phyloP scores from a whole-genome alignment of 2,113 vertebrate species.

The Corythaeola cristata region DNA sequence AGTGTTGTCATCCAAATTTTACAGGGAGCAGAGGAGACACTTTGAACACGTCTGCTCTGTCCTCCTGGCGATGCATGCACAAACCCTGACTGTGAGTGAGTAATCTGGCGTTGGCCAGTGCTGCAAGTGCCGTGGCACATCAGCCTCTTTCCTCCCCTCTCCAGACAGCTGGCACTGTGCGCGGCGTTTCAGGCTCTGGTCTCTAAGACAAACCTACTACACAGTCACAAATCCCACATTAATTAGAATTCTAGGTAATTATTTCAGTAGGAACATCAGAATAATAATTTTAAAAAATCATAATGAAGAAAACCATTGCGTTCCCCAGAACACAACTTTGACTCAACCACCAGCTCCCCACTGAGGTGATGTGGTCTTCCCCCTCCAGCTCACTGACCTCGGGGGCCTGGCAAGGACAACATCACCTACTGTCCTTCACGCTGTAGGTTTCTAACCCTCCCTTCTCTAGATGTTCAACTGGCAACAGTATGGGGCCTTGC shows the following conservation, averaged over 20 bases:
- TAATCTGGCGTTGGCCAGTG: not conserved
- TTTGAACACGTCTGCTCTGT: not conserved
- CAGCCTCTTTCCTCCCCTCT: not conserved
- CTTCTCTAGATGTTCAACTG: not conserved
- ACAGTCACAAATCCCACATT: not conserved
- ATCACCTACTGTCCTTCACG: not conserved
- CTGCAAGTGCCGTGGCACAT: not conserved
- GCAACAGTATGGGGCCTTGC: not conserved
- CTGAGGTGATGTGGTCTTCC: not conserved
- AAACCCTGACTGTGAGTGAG: not conserved
- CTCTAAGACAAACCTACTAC: not conserved
- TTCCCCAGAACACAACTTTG: not conserved
- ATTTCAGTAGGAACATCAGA: not conserved
- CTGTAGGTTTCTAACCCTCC: not conserved
- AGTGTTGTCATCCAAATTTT: not conserved
- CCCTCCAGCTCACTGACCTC: not conserved
- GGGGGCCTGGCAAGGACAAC: not conserved
- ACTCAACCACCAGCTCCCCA: not conserved
- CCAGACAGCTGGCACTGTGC: accelerated
- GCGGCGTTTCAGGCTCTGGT: not conserved
- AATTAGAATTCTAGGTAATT: not conserved
- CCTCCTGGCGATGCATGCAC: not conserved
- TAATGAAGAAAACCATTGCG: not conserved
- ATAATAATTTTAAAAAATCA: not conserved
- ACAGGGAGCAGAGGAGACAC: not conserved